These are phyloP conservation scores for Drosophila leonis DNA, from an alignment of 2,888 invertebrate genomes.

Conservation along the genomic window DNA sequence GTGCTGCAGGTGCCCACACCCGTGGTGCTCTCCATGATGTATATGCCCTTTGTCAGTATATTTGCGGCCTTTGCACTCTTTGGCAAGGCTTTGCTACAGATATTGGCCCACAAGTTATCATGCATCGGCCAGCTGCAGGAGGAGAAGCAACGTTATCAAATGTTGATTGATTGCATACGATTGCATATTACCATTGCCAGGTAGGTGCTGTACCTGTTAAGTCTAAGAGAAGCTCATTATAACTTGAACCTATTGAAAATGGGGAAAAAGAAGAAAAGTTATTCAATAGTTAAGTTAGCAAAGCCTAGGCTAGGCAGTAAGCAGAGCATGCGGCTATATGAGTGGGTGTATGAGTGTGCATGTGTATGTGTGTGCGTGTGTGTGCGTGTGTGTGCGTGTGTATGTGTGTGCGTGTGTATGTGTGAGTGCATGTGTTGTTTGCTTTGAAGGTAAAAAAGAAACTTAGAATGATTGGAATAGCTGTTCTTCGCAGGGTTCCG, in stretches of 20 bases:
- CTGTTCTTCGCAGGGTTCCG: too few species aligned
- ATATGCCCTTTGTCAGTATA: constrained; percentile 82
- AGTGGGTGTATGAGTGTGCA: too few species aligned
- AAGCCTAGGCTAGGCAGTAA: too few species aligned
- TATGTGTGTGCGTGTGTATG: too few species aligned
- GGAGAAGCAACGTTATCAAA: constrained; percentile 54
- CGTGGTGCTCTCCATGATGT: constrained; percentile 72
- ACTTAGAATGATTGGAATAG: too few species aligned
- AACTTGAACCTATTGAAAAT: neutral
- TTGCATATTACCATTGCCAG: constrained; percentile 56
- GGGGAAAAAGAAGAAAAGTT: neutral
- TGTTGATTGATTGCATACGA: constrained; percentile 69
- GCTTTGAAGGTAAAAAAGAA: too few species aligned
- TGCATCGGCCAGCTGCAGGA: constrained; percentile 40
- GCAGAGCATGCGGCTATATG: too few species aligned
- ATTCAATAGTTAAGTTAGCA: too few species aligned
- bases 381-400: too few species aligned
- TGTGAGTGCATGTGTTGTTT: too few species aligned
- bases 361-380: too few species aligned
- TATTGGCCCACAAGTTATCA: constrained; percentile 69
- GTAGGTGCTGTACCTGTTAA: constrained; percentile 43
- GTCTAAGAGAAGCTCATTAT: neutral
- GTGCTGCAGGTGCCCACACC: constrained; percentile 72
- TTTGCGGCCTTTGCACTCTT: constrained; percentile 83
- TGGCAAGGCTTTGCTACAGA: constrained; percentile 73